phyloP scores from a whole-genome alignment of 2,888 invertebrate species.

The Drosophila eohydei region DNA sequence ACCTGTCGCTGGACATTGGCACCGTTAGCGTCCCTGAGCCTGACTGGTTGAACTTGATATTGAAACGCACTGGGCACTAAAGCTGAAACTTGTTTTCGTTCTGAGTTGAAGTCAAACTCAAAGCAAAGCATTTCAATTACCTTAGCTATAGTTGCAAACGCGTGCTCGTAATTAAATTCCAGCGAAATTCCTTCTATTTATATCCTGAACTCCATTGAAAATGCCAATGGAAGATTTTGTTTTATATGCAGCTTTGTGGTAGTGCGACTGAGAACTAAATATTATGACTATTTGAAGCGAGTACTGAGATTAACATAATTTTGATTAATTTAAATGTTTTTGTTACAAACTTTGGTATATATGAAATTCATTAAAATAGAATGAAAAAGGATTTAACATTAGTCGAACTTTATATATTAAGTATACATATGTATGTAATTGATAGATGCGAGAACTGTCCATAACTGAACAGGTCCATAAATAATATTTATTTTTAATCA shows the following conservation, averaged over 20 bases:
- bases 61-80: constrained; percentile 64
- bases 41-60: constrained; percentile 83
- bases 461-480: background rate
- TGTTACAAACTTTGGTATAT: no score
- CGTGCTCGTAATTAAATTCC: constrained; percentile 45
- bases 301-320: no score
- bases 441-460: background rate
- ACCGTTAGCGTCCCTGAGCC: constrained; percentile 66
- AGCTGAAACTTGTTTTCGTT: constrained; percentile 18
- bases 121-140: constrained; percentile 16
- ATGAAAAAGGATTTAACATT: no score
- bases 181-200: constrained; percentile 40
- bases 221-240: background rate
- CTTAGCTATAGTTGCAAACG: constrained; percentile 29
- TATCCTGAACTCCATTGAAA: background rate
- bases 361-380: no score
- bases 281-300: no score
- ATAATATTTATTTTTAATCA: background rate
- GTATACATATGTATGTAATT: background rate
- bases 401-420: background rate
- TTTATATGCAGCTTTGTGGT: background rate
- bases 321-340: no score
- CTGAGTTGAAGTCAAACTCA: constrained; percentile 27
- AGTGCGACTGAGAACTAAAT: no score
- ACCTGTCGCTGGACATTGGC: constrained; percentile 59